phyloP scores from a whole-genome alignment of 2,888 invertebrate genomes.

The Erannis defoliaria region DNA sequence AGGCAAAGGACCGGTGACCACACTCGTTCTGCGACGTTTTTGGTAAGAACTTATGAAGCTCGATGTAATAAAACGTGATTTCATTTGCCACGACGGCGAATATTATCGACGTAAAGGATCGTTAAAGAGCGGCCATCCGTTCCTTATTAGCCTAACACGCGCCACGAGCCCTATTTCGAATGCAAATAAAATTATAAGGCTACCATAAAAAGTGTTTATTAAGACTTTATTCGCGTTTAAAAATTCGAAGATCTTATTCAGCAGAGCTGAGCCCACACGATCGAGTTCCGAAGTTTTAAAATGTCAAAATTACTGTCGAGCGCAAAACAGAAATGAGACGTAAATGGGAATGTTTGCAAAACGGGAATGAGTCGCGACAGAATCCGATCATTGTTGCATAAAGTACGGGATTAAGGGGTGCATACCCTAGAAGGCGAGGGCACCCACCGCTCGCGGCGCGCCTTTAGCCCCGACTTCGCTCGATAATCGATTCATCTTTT shows the following conservation, averaged over 20 bases:
- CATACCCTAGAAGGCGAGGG: conserved; percentile 58
- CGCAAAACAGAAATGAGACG: conserved; percentile 72
- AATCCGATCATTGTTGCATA: conserved; percentile 74
- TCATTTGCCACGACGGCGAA: conserved; percentile 68
- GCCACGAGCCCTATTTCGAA: conserved; percentile 76
- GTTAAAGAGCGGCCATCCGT: conserved; percentile 75
- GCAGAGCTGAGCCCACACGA: conserved; percentile 65
- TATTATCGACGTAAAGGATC: conserved; percentile 70
- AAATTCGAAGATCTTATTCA: conserved; percentile 84
- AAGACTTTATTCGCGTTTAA: conserved; percentile 82
- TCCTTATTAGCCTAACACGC: conserved; percentile 83
- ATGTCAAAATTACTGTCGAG: conserved; percentile 76
- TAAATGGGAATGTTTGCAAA: conserved; percentile 77
- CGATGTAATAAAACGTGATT: conserved; percentile 70
- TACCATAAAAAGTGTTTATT: conserved; percentile 82
- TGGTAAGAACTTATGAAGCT: conserved; percentile 64
- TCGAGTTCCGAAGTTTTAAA: conserved; percentile 77
- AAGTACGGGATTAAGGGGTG: conserved; percentile 72
- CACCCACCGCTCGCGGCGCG: conserved; percentile 35
- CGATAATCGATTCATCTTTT: conserved; percentile 74
- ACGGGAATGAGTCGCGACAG: conserved; percentile 68
- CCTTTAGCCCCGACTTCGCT: conserved; percentile 42
- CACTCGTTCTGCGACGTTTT: conserved; percentile 57
- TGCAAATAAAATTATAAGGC: conserved; percentile 81
- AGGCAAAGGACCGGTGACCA: conserved; percentile 50